Percentiles rank a stretch among this genome's conserved stretches.
These are phyloP conservation scores for Mobula birostris DNA, from an alignment of 2,113 vertebrate genomes.

Conservation along the genomic window DNA sequence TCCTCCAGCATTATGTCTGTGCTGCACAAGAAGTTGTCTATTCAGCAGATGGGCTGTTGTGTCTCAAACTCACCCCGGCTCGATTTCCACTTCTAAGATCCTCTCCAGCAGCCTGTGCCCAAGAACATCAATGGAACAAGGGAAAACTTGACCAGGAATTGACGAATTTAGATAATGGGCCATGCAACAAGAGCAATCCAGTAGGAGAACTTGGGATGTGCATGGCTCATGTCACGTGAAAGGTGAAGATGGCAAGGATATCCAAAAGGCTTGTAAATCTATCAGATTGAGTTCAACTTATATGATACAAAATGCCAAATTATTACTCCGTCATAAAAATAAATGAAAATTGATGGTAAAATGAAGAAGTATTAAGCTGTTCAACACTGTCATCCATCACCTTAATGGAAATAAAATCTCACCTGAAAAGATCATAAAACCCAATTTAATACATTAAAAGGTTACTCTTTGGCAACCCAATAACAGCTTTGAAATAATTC, in stretches of 20 bases:
- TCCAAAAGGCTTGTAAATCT: background rate
- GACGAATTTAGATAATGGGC: background rate
- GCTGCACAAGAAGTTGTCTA: background rate
- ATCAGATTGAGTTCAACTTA: background rate
- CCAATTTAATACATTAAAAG: background rate
- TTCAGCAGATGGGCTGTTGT: background rate
- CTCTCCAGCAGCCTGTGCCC: background rate
- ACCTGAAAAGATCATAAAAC: background rate
- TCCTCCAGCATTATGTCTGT: too few relatives aligned
- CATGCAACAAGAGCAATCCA: background rate
- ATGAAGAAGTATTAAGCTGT: background rate
- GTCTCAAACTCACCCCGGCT: background rate
- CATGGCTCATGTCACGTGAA: background rate
- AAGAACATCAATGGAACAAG: background rate
- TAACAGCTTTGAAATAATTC: constrained; percentile 10
- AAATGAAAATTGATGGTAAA: background rate
- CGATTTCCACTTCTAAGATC: background rate
- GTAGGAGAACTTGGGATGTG: background rate
- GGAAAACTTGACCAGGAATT: too few relatives aligned
- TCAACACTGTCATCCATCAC: background rate
- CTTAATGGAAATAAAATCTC: background rate
- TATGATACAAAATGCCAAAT: background rate
- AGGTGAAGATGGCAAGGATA: background rate
- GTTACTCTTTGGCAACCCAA: background rate
- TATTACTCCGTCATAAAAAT: background rate